Evolutionary conservation across 2,113 vertebrate genomes (phyloP), one percentile per base, ranked within the genome.

Genomic region (Takifugu flavidus): DNA sequence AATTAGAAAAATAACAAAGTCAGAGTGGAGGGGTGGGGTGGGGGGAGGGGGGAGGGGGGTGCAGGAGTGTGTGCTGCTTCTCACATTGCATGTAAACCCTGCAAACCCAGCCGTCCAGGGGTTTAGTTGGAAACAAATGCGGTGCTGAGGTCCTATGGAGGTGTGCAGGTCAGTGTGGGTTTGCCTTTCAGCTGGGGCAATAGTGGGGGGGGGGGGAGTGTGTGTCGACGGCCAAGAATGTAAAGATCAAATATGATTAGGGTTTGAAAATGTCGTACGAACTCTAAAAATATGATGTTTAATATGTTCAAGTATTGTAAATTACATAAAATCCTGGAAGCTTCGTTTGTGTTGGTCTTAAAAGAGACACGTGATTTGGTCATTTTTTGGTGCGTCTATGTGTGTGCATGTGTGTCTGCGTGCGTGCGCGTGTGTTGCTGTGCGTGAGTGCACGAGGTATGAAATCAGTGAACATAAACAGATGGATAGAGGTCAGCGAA

Each of bases 1-100:
- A 83, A 79, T 85, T 70, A 80, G 84, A 77, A 78, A 77, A 81
- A 88, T 64, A 87, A 87, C 77, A 88, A 81, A 74, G 77, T 74
- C 53, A 75, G 76, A 31, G 62, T 31, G 27, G 61, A 29, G 13
- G 55, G 28, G 42, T 15, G 52, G 2, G 45, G 10, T 42, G 2
- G 49, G 4, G 15, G 42, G 46, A 4, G 0, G 11, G 4, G 8
- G 6, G 12, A n/a, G 50, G 31, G 53, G 13, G 20, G 8, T n/a
- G 49, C 12, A 42, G 27, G 55, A 61, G 54, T 55, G 67, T 56
- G 66, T 50, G 65, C 50, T 46, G 57, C 75, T 69, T 81, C 77
- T 89, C 73, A 3, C 54, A 1, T 82, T 86, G 70, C 79, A 72
- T 70, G 53, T 70, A 78, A 77, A 72, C 75, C 62, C 53, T 4